Conservation (phyloP, 1,140 invertebrate species). For the Drosophila nigrodunni region DNA sequence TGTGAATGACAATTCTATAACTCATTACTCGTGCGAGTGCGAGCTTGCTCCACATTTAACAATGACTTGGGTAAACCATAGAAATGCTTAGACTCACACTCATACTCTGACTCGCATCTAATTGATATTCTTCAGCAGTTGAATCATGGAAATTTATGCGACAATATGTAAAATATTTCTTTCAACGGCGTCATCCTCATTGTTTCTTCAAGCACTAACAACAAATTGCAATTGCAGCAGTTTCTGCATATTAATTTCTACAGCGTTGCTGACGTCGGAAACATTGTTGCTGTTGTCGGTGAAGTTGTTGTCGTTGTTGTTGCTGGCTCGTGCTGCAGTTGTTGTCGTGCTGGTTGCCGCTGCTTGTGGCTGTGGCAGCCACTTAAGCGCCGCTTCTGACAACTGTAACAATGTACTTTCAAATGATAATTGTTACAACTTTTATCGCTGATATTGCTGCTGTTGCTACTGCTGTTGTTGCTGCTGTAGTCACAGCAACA, state of each 20-base stretch:
- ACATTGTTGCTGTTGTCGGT: slow-evolving; percentile 34
- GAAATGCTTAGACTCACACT: slow-evolving; percentile 1
- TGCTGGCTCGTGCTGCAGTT: slow-evolving; percentile 44
- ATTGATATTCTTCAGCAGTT: slow-evolving; percentile 73
- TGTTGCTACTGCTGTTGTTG: slow-evolving; percentile 46
- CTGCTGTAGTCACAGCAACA: slow-evolving; percentile 54
- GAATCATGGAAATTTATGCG: slow-evolving; percentile 73
- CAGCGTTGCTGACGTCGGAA: slow-evolving; percentile 72
- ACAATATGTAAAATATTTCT: slow-evolving; percentile 79
- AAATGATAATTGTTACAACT: slow-evolving; percentile 83
- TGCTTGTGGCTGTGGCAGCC: slow-evolving; percentile 38
- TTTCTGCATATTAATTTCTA: slow-evolving; percentile 79
- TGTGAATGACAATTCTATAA: slow-evolving; percentile 67
- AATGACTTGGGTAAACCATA: slow-evolving; percentile 41
- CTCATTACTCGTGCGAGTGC: slow-evolving; percentile 57
- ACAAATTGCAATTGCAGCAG: slow-evolving; percentile 80
- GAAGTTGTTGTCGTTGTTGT: slow-evolving; percentile 16
- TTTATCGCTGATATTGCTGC: slow-evolving; percentile 78
- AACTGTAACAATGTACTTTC: slow-evolving; percentile 81
- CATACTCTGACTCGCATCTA: slow-evolving; percentile 41
- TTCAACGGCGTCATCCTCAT: slow-evolving; percentile 53
- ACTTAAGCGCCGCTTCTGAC: slow-evolving; percentile 63
- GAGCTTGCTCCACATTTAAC: slow-evolving; percentile 70
- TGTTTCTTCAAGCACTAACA: slow-evolving; percentile 63
- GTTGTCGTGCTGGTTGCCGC: slow-evolving; percentile 25